phyloP scores from a whole-genome alignment of 2,888 invertebrate species.

The Gymnosoma rotundatum region DNA sequence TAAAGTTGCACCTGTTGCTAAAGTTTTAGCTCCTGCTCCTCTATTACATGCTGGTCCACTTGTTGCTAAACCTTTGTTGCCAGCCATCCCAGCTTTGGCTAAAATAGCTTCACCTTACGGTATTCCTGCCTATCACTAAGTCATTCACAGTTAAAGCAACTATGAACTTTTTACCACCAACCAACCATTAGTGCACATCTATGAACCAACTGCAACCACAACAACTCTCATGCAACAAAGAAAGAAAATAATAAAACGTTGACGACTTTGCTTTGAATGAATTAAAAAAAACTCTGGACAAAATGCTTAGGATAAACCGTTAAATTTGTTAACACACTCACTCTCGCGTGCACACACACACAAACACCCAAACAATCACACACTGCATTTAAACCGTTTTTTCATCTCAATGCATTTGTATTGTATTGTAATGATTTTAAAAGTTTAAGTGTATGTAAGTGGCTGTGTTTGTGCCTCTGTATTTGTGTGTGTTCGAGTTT shows the following conservation, averaged over 20 bases:
- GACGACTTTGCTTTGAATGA: constrained; percentile 67
- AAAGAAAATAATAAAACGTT: constrained; percentile 54
- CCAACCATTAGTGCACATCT: constrained; percentile 13
- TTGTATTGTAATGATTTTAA: not conserved
- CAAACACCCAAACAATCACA: not conserved
- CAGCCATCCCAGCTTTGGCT: constrained; percentile 73
- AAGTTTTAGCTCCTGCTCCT: constrained; percentile 79
- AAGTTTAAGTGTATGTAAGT: constrained; percentile 2
- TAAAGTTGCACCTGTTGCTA: constrained; percentile 78
- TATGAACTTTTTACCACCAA: constrained; percentile 52
- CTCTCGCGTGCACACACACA: not conserved
- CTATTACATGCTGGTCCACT: constrained; percentile 70
- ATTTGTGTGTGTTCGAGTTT: constrained; percentile 14
- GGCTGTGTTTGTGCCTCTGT: not conserved
- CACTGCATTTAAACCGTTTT: not conserved
- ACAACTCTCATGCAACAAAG: constrained; percentile 41
- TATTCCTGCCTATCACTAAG: constrained; percentile 68
- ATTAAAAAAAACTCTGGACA: constrained; percentile 43
- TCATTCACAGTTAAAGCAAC: constrained; percentile 35
- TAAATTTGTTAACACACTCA: constrained; percentile 58
- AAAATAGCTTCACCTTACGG: constrained; percentile 74
- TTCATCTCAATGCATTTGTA: not conserved
- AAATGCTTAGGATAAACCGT: constrained; percentile 53
- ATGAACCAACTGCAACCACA: constrained; percentile 20
- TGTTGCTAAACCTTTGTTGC: constrained; percentile 77